Evolutionary conservation across 2,113 vertebrate genomes (phyloP).

Genomic region (Pachypanchax playfairii): DNA sequence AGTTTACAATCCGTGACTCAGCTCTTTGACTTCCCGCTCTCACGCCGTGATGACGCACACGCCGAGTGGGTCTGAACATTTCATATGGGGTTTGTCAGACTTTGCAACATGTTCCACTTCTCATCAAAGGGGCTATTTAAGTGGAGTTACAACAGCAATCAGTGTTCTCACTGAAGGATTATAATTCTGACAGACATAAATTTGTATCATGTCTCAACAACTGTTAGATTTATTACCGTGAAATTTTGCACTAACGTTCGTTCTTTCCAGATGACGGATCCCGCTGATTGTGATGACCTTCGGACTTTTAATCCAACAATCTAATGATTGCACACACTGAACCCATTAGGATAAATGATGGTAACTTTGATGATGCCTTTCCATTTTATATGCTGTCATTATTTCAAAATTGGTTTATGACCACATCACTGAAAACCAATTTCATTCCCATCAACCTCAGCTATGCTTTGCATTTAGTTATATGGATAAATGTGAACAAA

Average conservation of each 20-base stretch:
- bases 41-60: slow-evolving; percentile 18
- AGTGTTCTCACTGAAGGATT: not conserved
- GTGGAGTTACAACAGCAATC: slow-evolving; percentile 8
- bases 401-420: not conserved
- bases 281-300: not conserved
- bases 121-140: slow-evolving; percentile 5
- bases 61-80: slow-evolving; percentile 7
- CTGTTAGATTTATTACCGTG: not conserved
- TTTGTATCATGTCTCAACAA: not conserved
- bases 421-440: slow-evolving; percentile 6
- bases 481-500: not conserved
- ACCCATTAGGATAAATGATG: not conserved
- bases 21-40: slow-evolving; percentile 34
- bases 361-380: not conserved
- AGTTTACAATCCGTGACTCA: slow-evolving; percentile 31
- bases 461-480: not conserved
- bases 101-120: not conserved
- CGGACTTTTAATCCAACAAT: not conserved
- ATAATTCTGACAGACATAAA: not conserved
- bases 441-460: not conserved
- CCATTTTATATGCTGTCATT: not conserved
- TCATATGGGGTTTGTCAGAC: slow-evolving; percentile 16
- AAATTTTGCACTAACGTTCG: not conserved
- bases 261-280: not conserved
- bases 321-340: not conserved